A percentile compares a stretch with the other conserved stretches of the same genome.
Evolutionary conservation across 1,140 invertebrate genomes (phyloP).

Genomic region (Phenacoccus solenopsis): DNA sequence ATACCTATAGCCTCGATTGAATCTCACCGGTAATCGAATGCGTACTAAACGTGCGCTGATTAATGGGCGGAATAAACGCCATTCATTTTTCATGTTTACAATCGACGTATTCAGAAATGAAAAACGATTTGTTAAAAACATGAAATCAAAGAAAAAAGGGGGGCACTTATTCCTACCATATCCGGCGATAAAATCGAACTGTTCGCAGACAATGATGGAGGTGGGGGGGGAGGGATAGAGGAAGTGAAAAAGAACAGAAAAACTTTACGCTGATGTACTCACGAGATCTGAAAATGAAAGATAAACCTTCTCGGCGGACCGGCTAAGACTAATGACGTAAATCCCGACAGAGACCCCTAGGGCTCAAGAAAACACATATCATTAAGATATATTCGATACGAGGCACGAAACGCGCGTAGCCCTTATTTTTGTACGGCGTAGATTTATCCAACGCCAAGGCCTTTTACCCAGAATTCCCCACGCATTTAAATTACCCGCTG

Average conservation of each 20-base stretch:
- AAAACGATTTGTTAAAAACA: no score
- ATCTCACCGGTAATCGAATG: no score
- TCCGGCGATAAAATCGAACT: no score
- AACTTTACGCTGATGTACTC: background rate
- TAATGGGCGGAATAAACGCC: no score
- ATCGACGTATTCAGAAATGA: no score
- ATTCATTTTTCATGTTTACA: no score
- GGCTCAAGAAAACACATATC: conserved; percentile 16
- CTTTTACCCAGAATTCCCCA: background rate
- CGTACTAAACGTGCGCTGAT: no score
- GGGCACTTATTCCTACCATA: no score
- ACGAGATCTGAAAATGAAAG: background rate
- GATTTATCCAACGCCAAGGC: background rate
- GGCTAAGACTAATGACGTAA: conserved; percentile 7
- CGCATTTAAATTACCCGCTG: background rate
- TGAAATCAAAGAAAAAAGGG: no score
- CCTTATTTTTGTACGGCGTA: background rate
- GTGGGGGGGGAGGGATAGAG: no score
- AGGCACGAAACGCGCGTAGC: background rate
- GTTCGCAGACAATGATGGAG: no score
- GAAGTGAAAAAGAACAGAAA: background rate
- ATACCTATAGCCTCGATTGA: no score
- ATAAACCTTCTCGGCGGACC: background rate
- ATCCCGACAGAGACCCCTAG: conserved; percentile 1
- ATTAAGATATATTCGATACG: conserved; percentile 13